These are phyloP conservation scores for Bovichtus variegatus DNA, from an alignment of 2,797 vertebrate species.

Conservation along the genomic window DNA sequence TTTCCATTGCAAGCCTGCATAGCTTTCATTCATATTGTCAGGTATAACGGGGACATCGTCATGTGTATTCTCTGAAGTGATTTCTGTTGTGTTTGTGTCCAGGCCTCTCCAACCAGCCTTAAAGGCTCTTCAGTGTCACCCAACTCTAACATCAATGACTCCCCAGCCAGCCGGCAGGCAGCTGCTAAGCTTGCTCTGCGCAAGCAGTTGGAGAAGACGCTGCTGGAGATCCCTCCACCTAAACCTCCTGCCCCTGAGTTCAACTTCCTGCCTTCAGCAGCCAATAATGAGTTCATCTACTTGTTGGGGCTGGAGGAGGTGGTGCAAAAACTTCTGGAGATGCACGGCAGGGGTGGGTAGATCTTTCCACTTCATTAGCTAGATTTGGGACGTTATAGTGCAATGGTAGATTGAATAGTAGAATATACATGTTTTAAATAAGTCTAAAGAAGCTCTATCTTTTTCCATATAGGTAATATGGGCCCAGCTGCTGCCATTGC, in stretches of 20 bases:
- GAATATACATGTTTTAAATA: neutral
- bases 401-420: neutral
- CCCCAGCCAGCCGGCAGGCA: conserved; percentile 94
- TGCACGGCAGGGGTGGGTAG: conserved; percentile 89
- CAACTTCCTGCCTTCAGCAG: conserved; percentile 96
- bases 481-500: conserved; percentile 70
- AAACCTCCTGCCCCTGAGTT: conserved; percentile 96
- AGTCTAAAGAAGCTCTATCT: neutral
- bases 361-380: neutral
- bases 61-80: neutral
- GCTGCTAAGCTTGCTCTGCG: conserved; percentile 95
- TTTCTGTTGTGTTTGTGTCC: conserved; percentile 24
- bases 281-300: conserved; percentile 99
- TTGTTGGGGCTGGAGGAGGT: conserved; percentile 97
- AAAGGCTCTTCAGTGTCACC: conserved; percentile 88
- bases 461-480: conserved; percentile 84
- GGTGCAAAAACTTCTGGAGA: conserved; percentile 96
- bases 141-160: conserved; percentile 86
- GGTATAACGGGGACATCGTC: neutral
- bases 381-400: neutral
- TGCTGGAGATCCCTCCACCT: conserved; percentile 97
- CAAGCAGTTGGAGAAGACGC: conserved; percentile 97
- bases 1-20: neutral
- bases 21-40: neutral
- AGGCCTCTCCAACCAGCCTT: conserved; percentile 91